A percentile compares a stretch with the other conserved stretches of the same genome.
Conservation (phyloP, 2,113 vertebrate species). For the Myotis davidii region DNA sequence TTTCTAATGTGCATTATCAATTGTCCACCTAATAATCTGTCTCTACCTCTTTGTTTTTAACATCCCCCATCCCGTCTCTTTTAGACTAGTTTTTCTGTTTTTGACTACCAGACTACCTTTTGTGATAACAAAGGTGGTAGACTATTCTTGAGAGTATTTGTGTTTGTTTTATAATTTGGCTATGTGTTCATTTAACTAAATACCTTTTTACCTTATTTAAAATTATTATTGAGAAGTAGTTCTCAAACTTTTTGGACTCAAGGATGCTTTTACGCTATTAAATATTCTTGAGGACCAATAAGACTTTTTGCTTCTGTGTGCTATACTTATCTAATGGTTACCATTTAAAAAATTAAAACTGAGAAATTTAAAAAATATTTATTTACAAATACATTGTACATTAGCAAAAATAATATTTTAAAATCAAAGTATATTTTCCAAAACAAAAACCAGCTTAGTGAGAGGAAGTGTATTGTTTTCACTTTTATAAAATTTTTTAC, state of each 20-base stretch:
- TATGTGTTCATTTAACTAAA: neutral
- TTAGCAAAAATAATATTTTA: slow-evolving; percentile 23
- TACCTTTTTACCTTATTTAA: slow-evolving; percentile 1
- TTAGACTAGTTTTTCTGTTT: neutral
- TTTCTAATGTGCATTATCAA: neutral
- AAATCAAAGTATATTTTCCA: slow-evolving; percentile 17
- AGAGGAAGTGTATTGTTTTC: neutral
- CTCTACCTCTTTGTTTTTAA: neutral
- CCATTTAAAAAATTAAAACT: neutral
- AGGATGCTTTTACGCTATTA: neutral
- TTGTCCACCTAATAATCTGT: neutral
- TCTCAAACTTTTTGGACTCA: slow-evolving; percentile 4
- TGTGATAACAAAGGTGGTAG: neutral
- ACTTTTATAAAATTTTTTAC: neutral
- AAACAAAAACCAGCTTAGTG: neutral
- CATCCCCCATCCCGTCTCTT: neutral
- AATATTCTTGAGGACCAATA: neutral
- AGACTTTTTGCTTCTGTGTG: neutral
- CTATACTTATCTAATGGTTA: neutral
- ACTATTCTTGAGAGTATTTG: slow-evolving; percentile 38
- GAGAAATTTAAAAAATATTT: neutral
- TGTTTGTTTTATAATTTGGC: slow-evolving; percentile 27
- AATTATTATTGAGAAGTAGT: neutral
- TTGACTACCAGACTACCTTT: neutral
- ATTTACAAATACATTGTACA: neutral